These are phyloP conservation scores for Discoglossus pictus DNA, from an alignment of 2,797 vertebrate species.

Conservation along the genomic window DNA sequence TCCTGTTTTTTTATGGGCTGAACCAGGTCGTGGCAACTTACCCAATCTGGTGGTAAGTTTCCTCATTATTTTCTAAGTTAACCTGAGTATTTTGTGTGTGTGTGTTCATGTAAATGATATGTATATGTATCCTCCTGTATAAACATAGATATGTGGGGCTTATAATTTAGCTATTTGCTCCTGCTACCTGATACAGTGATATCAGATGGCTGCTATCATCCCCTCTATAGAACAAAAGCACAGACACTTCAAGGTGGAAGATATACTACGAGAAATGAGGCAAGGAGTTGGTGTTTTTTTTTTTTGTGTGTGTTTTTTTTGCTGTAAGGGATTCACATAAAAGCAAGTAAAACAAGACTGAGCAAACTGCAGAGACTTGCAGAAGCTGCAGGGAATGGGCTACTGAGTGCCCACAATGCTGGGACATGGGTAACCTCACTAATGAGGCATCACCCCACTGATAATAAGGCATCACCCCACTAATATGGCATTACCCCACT, in stretches of 20 bases:
- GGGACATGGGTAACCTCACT: no score
- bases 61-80: conserved; percentile 56
- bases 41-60: conserved; percentile 98
- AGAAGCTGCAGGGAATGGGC: not conserved
- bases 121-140: no score
- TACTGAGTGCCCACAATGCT: no score
- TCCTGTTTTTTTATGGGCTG: conserved; percentile 87
- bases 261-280: not conserved
- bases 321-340: conserved; percentile 15
- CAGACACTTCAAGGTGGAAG: conserved; percentile 62
- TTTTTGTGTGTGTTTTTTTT: rapidly evolving
- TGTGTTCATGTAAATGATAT: no score
- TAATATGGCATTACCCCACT: no score
- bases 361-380: conserved; percentile 56
- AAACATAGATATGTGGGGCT: conserved; percentile 61
- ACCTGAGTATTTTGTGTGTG: no score
- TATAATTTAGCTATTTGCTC: conserved; percentile 22
- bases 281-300: not conserved
- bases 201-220: conserved; percentile 37
- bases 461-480: no score
- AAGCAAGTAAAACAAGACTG: conserved; percentile 56
- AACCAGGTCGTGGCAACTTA: conserved; percentile 88
- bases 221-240: conserved; percentile 58
- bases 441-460: no score
- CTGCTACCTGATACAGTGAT: conserved; percentile 24